Conservation (phyloP, 1,140 invertebrate species). For the Drosophila littoralis region DNA sequence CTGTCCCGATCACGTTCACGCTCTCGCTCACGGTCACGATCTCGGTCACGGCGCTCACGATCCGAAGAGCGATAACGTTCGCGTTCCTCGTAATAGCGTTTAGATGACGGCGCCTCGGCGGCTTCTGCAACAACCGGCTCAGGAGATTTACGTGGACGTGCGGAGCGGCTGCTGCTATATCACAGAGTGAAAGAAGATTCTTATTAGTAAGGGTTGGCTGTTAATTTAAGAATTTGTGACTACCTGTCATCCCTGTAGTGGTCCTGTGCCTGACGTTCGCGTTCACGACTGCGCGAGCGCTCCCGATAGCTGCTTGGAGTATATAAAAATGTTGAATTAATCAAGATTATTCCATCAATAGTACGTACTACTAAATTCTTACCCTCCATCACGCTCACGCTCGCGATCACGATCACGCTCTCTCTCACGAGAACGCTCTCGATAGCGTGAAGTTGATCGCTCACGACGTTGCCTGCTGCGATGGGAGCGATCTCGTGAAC, state of each 20-base stretch:
- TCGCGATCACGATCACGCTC: slow-evolving; percentile 89
- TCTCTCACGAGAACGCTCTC: slow-evolving; percentile 88
- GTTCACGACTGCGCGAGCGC: slow-evolving; percentile 86
- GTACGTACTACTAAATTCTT: slow-evolving; percentile 17
- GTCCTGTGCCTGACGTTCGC: slow-evolving; percentile 86
- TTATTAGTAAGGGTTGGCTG: background rate
- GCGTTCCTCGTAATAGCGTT: slow-evolving; percentile 90
- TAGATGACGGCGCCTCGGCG: slow-evolving; percentile 85
- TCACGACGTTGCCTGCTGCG: slow-evolving; percentile 90
- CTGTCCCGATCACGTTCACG: slow-evolving; percentile 88
- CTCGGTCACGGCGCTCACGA: slow-evolving; percentile 88
- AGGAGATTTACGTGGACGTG: slow-evolving; percentile 87
- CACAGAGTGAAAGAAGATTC: slow-evolving; percentile 4
- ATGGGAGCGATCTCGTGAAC: slow-evolving; percentile 91
- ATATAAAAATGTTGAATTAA: background rate
- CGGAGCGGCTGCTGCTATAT: slow-evolving; percentile 85
- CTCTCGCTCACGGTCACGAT: slow-evolving; percentile 88
- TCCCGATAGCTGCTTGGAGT: slow-evolving; percentile 85
- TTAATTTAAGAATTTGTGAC: slow-evolving; percentile 39
- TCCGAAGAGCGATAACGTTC: slow-evolving; percentile 91
- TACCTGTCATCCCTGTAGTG: slow-evolving; percentile 91
- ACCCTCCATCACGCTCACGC: slow-evolving; percentile 87
- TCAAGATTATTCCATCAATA: background rate
- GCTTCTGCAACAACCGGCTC: slow-evolving; percentile 85
- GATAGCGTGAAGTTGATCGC: slow-evolving; percentile 91